Evolutionary conservation across 2,888 invertebrate genomes (phyloP), one percentile per base, ranked within the genome.

Genomic region (Drosophila ustulata): DNA sequence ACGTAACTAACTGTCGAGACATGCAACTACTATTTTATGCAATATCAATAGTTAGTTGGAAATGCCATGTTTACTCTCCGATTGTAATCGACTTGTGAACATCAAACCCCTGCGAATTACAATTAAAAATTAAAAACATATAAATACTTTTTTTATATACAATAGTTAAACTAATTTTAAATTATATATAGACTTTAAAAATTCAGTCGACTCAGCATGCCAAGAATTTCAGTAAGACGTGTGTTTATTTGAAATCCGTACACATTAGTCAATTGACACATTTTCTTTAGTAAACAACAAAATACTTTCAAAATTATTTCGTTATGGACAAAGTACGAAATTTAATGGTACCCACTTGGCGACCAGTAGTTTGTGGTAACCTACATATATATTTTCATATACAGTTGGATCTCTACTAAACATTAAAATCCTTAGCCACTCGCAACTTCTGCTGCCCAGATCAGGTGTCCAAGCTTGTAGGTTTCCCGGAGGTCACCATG

Each of bases 271-370:
- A 32, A 8, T 13, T 7, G 32, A 28, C 13, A 18, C 18, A 26
- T 26, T 41, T 9, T 34, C 13, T 6, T 45, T 32, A 9, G 49
- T 34, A 23, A 32, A 67, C 59, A 61, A 26, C 73, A 3, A 43
- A 55, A 43, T 26, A 11, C 4, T 13, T 34, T 66, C 47, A 23
- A 78, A 58, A 50, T 61, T 74, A 45, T 41, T 47, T 49, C n/a
- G 26, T 37, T 5, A 82, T 82, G 82, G 52, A 78, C 39, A 64
- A 72, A 43, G 23, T 69, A 6, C 41, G 66, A 43, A 62, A 55
- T 9, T 26, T 81, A 4, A 7, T 84, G 0, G 37, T 57, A n/a
- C 66, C 75, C 13, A 18, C 43, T 11, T 78, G 58, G 66, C 68
- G 68, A 26, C 71, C 82, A 11, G 7, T 68, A 3, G 4, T 56